phyloP scores from a whole-genome alignment of 2,888 invertebrate species.

The Morinoia aosen region DNA sequence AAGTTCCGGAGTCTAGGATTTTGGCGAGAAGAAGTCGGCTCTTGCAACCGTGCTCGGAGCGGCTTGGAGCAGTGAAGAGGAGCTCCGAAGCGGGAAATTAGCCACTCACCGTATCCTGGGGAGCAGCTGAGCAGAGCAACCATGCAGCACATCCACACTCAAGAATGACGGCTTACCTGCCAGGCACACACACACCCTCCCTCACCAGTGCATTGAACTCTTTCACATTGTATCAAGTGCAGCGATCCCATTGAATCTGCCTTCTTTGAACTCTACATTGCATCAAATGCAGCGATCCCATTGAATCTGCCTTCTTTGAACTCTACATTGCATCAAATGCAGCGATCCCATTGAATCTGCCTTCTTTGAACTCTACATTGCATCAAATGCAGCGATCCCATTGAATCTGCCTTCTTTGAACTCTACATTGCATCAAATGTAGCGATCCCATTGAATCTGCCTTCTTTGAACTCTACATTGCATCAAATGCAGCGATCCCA shows the following conservation, averaged over 20 bases:
- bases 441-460: too few species aligned
- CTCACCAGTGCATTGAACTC: neutral
- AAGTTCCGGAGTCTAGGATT: too few species aligned
- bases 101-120: slow-evolving; percentile 10
- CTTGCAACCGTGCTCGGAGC: neutral
- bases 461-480: too few species aligned
- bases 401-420: neutral
- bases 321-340: neutral
- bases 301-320: neutral
- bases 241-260: neutral
- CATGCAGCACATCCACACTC: slow-evolving; percentile 3
- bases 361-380: neutral
- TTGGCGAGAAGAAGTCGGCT: too few species aligned
- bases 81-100: neutral
- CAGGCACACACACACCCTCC: neutral
- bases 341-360: neutral
- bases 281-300: too few species aligned
- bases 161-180: neutral
- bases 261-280: neutral
- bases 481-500: too few species aligned
- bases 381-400: too few species aligned
- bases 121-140: neutral
- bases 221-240: neutral
- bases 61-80: neutral
- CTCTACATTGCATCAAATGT: neutral